Evolutionary conservation across 2,113 vertebrate species (phyloP).

Genomic region (Etheostoma cragini): DNA sequence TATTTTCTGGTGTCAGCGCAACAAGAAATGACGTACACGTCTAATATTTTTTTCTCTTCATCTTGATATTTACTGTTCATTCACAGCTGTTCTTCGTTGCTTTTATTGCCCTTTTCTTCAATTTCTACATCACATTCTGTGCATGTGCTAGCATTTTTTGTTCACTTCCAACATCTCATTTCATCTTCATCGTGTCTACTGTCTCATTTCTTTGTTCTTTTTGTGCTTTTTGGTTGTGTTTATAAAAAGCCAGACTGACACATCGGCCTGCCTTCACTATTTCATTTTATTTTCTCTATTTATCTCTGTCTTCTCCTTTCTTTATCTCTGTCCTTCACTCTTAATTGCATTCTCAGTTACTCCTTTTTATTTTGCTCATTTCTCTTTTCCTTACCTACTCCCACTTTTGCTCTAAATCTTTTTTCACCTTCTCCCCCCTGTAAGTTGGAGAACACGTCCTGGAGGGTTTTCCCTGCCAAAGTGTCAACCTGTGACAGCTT

Average conservation of each 20-base stretch:
- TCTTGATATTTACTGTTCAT: conserved; percentile 7
- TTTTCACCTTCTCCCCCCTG: conserved; percentile 28
- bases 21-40: neutral
- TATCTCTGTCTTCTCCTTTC: conserved; percentile 20
- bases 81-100: neutral
- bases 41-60: neutral
- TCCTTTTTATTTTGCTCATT: conserved; percentile 29
- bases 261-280: neutral
- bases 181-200: neutral
- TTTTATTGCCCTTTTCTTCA: neutral
- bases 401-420: conserved; percentile 25
- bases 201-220: conserved; percentile 2
- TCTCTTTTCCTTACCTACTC: neutral
- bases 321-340: conserved; percentile 45
- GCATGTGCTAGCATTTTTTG: neutral
- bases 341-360: conserved; percentile 46
- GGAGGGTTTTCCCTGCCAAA: conserved; percentile 4
- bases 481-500: conserved; percentile 19
- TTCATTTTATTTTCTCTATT: conserved; percentile 17
- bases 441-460: conserved; percentile 20
- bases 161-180: neutral
- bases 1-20: neutral
- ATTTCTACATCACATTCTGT: neutral
- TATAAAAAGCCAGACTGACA: conserved; percentile 14
- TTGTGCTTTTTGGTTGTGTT: neutral